Percentiles rank a stretch among this genome's conserved stretches.
These are phyloP conservation scores for Dromaius novaehollandiae DNA, from an alignment of 2,113 vertebrate species.

Conservation along the genomic window DNA sequence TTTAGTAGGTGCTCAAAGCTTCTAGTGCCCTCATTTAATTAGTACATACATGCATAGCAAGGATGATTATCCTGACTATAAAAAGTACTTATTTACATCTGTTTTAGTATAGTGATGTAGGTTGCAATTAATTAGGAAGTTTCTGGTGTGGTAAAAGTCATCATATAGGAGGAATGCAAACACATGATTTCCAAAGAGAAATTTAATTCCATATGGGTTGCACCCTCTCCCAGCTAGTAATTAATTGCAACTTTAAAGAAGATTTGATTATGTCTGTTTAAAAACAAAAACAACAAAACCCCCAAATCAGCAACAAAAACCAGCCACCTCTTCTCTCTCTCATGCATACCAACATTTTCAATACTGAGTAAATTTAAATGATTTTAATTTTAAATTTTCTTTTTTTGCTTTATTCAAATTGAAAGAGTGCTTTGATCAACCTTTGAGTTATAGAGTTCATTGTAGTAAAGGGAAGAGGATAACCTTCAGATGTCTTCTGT, in stretches of 20 bases:
- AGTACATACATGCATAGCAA: not conserved
- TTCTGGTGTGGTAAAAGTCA: conserved; percentile 86
- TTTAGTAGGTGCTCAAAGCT: not conserved
- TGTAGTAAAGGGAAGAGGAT: conserved; percentile 79
- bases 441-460: conserved; percentile 79
- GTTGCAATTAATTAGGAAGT: conserved; percentile 83
- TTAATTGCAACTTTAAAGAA: conserved; percentile 80
- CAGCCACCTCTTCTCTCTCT: not conserved
- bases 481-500: conserved; percentile 88
- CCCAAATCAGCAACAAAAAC: not conserved
- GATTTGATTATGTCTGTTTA: conserved; percentile 73
- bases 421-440: conserved; percentile 80
- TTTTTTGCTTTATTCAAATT: conserved; percentile 77
- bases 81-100: conserved; percentile 79
- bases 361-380: conserved; percentile 77
- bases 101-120: conserved; percentile 76
- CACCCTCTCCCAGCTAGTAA: conserved; percentile 69
- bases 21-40: not conserved
- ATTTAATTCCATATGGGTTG: conserved; percentile 81
- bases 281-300: conserved; percentile 34
- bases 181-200: conserved; percentile 81
- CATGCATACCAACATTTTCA: conserved; percentile 62
- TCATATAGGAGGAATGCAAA: conserved; percentile 82
- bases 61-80: conserved; percentile 63
- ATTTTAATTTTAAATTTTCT: conserved; percentile 80